Conservation (phyloP, 2,888 invertebrate species). For the Cephus pygmeus region DNA sequence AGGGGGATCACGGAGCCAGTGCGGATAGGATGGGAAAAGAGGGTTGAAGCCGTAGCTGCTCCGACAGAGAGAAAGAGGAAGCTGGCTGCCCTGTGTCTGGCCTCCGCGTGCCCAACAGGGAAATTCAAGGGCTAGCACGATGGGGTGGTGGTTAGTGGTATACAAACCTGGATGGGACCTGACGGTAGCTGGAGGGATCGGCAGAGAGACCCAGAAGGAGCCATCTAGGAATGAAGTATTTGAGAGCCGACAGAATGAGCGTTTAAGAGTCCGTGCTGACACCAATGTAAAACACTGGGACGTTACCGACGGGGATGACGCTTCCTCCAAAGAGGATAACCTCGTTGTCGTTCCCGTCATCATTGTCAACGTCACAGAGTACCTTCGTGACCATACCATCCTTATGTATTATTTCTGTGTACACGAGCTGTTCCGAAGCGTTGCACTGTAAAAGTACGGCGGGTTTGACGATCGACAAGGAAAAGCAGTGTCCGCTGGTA, state of each 20-base stretch:
- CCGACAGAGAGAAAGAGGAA: background rate
- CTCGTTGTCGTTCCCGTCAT: background rate
- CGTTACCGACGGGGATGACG: background rate
- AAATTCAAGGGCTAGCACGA: background rate
- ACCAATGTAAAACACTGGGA: background rate
- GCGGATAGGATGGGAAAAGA: background rate
- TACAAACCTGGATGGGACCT: background rate
- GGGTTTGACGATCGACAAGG: background rate
- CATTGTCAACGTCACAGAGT: background rate
- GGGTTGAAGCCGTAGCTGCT: background rate
- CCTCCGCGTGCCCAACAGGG: background rate
- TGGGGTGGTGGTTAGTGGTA: background rate
- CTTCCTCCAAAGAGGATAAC: conserved; percentile 1
- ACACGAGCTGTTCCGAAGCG: background rate
- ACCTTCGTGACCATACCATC: background rate
- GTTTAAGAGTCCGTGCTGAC: background rate
- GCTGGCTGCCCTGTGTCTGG: background rate
- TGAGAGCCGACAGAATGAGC: background rate
- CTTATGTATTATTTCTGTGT: background rate
- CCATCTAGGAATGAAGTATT: background rate
- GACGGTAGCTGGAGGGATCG: background rate
- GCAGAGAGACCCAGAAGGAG: background rate
- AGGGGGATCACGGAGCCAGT: background rate
- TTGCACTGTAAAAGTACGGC: background rate
- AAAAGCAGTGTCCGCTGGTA: background rate